Evolutionary conservation across 2,888 invertebrate species (phyloP), one percentile per base, ranked within the genome.

Genomic region (Drosophila greeni): DNA sequence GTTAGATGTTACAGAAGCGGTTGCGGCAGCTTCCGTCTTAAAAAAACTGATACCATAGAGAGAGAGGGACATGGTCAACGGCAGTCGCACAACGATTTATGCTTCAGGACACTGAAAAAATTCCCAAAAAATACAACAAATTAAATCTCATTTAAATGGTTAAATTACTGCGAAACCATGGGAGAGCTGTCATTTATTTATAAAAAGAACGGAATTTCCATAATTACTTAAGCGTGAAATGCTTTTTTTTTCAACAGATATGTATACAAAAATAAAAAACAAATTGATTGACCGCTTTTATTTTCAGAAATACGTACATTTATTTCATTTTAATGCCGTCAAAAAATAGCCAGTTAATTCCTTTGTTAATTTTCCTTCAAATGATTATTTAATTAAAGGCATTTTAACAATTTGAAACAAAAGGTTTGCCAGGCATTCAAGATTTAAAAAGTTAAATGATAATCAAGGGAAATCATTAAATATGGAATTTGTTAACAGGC

Each of bases 1-100:
- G 72, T 70, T 74, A 72, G 76, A 53, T 61, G 71, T 61, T 53
- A 31, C 61, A 53, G 51, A 58, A 62, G 58, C 52, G 51, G 53
- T 62, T 54, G 68, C 23, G 52, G 56, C 14, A 52, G 52, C 42
- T 67, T 55, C 24, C 55, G 36, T 39, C 39, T 58, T 49, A 7
- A 16, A 36, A 36, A 18, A 37, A 36, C 20, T 12, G 20, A 52
- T 31, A 23, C 14, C 20, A 8, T 37, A 29, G 9, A 29, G n/a
- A 12, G 16, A 20, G 23, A 20, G 36, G 29, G 26, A 48, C 33
- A 54, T 29, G 37, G 66, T 48, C 52, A 51, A 23, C 37, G 34
- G 34, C 39, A 55, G 53, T 34, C 37, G 49, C 26, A 51, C 37
- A 67, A 45, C 66, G 66, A 67, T 67, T 59, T 59, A 67, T 67